These are phyloP conservation scores for Puntigrus tetrazona DNA, from an alignment of 2,113 vertebrate species.

Conservation along the genomic window DNA sequence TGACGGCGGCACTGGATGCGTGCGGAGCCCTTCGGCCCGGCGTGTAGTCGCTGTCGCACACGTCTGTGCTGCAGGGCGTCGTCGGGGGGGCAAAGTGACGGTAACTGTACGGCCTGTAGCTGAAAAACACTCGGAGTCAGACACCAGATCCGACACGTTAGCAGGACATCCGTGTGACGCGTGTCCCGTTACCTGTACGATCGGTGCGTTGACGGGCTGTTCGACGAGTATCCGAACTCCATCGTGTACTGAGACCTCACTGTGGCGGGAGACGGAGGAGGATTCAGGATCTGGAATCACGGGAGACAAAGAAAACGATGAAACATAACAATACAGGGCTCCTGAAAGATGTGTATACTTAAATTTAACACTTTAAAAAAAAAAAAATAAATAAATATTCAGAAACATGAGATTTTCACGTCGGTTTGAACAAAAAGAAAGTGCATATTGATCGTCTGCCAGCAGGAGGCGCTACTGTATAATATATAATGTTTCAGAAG, in stretches of 20 bases:
- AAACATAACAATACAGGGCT: too few relatives aligned
- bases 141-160: not conserved
- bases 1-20: constrained; percentile 66
- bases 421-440: too few relatives aligned
- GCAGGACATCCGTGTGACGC: not conserved
- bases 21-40: constrained; percentile 82
- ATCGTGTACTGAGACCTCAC: constrained; percentile 95
- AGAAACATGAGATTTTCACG: too few relatives aligned
- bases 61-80: constrained; percentile 96
- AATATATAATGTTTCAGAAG: too few relatives aligned
- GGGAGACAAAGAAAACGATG: not conserved
- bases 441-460: too few relatives aligned
- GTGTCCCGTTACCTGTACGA: constrained; percentile 86
- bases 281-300: constrained; percentile 89
- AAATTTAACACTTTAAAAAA: too few relatives aligned
- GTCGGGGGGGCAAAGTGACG: constrained; percentile 95
- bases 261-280: constrained; percentile 94
- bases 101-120: constrained; percentile 94
- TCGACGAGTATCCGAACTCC: constrained; percentile 97
- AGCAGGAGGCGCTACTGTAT: too few relatives aligned
- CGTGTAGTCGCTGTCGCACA: constrained; percentile 96
- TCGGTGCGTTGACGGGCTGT: constrained; percentile 96
- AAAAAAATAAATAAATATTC: too few relatives aligned
- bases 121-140: constrained; percentile 54
- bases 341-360: too few relatives aligned